Conservation (phyloP, 1,140 invertebrate genomes). For the Hyposmocoma kahamanoa region DNA sequence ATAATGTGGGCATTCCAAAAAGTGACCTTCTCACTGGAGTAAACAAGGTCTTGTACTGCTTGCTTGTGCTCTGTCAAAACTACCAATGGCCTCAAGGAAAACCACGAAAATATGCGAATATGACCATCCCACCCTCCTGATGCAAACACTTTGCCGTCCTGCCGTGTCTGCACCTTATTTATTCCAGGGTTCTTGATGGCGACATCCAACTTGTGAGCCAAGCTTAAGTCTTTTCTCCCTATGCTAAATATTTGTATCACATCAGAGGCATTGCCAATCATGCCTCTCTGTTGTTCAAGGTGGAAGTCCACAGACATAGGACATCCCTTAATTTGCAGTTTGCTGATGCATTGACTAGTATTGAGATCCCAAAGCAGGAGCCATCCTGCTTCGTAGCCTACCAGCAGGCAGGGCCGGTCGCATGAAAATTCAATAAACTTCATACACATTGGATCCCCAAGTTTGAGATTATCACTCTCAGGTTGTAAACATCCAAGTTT, state of each 20-base stretch:
- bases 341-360: slow-evolving; percentile 74
- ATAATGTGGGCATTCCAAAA: slow-evolving; percentile 82
- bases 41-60: slow-evolving; percentile 80
- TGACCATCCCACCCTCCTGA: slow-evolving; percentile 85
- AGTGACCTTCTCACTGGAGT: slow-evolving; percentile 76
- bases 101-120: slow-evolving; percentile 86
- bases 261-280: slow-evolving; percentile 78
- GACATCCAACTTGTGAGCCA: slow-evolving; percentile 75
- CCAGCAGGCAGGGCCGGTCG: slow-evolving; percentile 73
- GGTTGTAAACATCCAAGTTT: slow-evolving; percentile 63
- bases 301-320: slow-evolving; percentile 82
- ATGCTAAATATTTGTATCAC: slow-evolving; percentile 76
- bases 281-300: slow-evolving; percentile 75
- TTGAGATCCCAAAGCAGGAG: slow-evolving; percentile 80
- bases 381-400: slow-evolving; percentile 80
- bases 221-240: slow-evolving; percentile 72
- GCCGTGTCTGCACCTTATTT: slow-evolving; percentile 79
- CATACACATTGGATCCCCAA: slow-evolving; percentile 78
- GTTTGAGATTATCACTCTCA: slow-evolving; percentile 46
- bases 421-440: slow-evolving; percentile 73
- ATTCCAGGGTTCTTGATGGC: slow-evolving; percentile 82
- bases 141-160: slow-evolving; percentile 84
- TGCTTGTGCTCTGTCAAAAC: slow-evolving; percentile 82
- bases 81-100: slow-evolving; percentile 82
- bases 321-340: slow-evolving; percentile 77